These are phyloP conservation scores for Psophia crepitans DNA, from an alignment of 2,113 vertebrate genomes.

Conservation along the genomic window DNA sequence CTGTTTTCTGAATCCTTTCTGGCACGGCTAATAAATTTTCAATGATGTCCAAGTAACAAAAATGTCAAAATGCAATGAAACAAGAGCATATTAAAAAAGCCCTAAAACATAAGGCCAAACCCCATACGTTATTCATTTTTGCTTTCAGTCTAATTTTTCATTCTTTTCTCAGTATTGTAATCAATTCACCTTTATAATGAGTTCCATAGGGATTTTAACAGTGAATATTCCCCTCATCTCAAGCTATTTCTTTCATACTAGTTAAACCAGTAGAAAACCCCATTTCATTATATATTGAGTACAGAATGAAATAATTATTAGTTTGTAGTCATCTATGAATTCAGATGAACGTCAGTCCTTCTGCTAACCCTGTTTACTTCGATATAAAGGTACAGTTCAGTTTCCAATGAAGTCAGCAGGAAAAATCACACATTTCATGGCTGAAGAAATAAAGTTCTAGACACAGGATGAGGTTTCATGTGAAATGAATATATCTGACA, in stretches of 20 bases:
- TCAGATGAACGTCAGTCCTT: not conserved
- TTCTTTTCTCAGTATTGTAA: not conserved
- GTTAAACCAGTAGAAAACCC: not conserved
- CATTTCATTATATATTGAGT: constrained; percentile 16
- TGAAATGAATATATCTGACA: not conserved
- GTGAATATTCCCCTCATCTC: not conserved
- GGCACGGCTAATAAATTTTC: not conserved
- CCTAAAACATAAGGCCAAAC: not conserved
- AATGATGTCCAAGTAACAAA: not conserved
- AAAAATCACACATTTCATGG: not conserved
- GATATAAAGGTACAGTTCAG: not conserved
- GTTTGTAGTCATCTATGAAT: not conserved
- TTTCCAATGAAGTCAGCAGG: not conserved
- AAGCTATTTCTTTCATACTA: not conserved
- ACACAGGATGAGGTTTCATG: not conserved
- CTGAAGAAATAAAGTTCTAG: not conserved
- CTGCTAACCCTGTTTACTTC: not conserved
- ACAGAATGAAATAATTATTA: constrained; percentile 9
- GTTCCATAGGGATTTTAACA: not conserved
- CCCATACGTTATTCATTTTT: not conserved
- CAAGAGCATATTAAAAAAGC: not conserved
- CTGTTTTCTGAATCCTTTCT: not conserved
- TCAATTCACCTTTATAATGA: constrained; percentile 29
- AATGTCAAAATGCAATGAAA: not conserved
- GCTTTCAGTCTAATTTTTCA: constrained; percentile 8